Evolutionary conservation across 2,888 invertebrate genomes (phyloP), one percentile per base, ranked within the genome.

Genomic region (Vanessa cardui): DNA sequence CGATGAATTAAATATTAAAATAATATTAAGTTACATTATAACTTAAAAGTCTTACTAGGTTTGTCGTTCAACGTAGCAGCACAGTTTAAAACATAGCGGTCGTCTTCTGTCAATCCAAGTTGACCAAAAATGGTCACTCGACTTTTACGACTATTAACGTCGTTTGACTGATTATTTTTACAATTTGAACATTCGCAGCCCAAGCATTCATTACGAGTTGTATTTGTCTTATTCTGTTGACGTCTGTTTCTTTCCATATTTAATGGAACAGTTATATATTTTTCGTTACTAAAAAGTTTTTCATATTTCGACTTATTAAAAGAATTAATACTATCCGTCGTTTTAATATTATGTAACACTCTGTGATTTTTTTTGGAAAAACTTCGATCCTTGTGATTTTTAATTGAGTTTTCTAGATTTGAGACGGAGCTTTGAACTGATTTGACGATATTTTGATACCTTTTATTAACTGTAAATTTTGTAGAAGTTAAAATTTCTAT

Each of bases 31-130:
- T 6, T 16, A 26, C 12, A 31, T 16, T 16, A 31, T 6, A 39
- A 2, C 26, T 54, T 31, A 2, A 8, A 6, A 54, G 18, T 71
- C 74, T 74, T 77, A 90, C 90, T 81, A 71, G 86, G 83, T 67
- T 82, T 77, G 49, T 86, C 82, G 62, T 90, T 77, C 7, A 90
- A 76, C 7, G 86, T 86, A 47, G 90, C 89, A 56, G 83, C 82
- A 75, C 86, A 92, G 70, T 83, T 84, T 39, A 91, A 70, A 1
- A 89, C 78, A 66, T 87, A 90, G 73, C 81, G 80, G 59, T 90
- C 86, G 56, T 88, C 80, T 46, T 83, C 77, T 44, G 80, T 83
- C 3, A 87, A 72, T 0, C 90, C 92, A 16, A 92, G 73, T 58
- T 80, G 82, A 9, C 92, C 90, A 39, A 81, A 79, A 64, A 92